Evolutionary conservation across 2,888 invertebrate species (phyloP).

Genomic region (Rotaria magnacalcarata): DNA sequence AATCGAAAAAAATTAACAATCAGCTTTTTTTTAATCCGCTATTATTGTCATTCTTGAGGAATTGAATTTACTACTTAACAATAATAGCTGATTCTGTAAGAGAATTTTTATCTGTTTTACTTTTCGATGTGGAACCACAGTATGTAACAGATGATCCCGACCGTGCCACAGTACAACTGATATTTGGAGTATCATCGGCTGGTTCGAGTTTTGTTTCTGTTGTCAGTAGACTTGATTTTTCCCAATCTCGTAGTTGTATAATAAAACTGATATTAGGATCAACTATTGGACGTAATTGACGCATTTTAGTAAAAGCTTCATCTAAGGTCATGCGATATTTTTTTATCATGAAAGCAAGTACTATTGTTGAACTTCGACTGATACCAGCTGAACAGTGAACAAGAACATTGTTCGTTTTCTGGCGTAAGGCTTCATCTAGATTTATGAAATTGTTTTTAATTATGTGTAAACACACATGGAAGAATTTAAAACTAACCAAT

Average conservation of each 20-base stretch:
- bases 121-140: background rate
- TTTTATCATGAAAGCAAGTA: slow-evolving; percentile 25
- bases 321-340: background rate
- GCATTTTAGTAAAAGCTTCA: background rate
- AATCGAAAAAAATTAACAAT: no score
- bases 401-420: background rate
- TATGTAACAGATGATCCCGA: background rate
- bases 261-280: slow-evolving; percentile 17
- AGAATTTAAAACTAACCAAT: slow-evolving; percentile 40
- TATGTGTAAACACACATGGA: background rate
- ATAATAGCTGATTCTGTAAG: background rate
- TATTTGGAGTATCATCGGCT: background rate
- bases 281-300: background rate
- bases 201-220: background rate
- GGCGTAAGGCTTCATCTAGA: background rate
- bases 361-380: slow-evolving; percentile 4
- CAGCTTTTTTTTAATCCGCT: no score
- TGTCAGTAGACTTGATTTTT: background rate
- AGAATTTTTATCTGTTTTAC: background rate
- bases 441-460: background rate
- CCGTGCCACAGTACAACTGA: background rate
- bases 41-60: no score
- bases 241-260: background rate
- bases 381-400: slow-evolving; percentile 24
- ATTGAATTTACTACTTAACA: background rate